Evolutionary conservation across 2,888 invertebrate genomes (phyloP), one percentile per base, ranked within the genome.

Genomic region (Meganola albula): DNA sequence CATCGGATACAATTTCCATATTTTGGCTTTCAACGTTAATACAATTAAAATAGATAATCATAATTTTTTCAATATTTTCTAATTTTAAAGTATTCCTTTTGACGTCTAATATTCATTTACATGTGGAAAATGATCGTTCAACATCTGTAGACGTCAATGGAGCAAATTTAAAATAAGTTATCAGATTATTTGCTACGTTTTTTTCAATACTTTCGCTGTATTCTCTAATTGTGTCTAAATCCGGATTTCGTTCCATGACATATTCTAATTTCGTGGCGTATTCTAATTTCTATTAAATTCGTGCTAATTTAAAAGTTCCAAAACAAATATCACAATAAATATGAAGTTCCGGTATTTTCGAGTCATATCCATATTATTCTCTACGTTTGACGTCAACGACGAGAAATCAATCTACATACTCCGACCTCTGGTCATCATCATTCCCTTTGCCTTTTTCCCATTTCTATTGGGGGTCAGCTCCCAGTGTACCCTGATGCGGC

Each of bases 1-100:
- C 10, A 22, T 22, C 22, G 22, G 22, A 22, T 22, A 22, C 22
- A 22, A 22, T 22, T 22, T 22, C 22, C 22, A 22, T 22, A 22
- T 22, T 22, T 22, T 22, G 22, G 22, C n/a, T 22, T 22, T 22
- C 22, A 22, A 22, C 22, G 8, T 22, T 22, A 22, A 22, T 22
- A 22, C 22, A 22, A 22, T 22, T 22, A 22, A 22, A 22, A 22
- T 22, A 22, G n/a, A 22, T 22, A 22, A 22, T 22, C 22, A 22
- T 22, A 22, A 7, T 22, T 22, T 22, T 22, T 22, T 22, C 22
- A 22, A 22, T 22, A 22, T 22, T 22, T 22, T 9, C 10, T 22
- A 4, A 22, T 22, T 22, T 22, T 22, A 22, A 22, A 22, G 22
- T 22, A 22, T 10, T 22, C 22, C 22, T 22, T 22, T 22, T 22